Evolutionary conservation across 2,888 invertebrate genomes (phyloP).

Genomic region (Dynastes grantii): DNA sequence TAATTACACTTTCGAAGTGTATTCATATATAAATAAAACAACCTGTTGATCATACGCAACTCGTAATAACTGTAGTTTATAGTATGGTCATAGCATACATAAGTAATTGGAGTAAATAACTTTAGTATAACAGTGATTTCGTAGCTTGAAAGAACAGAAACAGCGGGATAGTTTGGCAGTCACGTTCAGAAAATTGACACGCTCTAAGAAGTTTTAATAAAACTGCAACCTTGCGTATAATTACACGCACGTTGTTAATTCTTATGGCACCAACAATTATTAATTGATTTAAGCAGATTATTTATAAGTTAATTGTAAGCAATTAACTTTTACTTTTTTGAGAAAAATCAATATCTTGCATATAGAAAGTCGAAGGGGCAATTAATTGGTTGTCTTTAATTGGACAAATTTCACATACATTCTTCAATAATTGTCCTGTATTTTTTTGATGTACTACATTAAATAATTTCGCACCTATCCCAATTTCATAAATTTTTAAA

Average conservation of each 20-base stretch:
- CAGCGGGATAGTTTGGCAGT: neutral
- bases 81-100: neutral
- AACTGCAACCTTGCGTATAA: too few relatives aligned
- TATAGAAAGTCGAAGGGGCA: neutral
- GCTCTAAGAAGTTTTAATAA: too few relatives aligned
- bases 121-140: neutral
- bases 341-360: neutral
- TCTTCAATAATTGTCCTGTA: neutral
- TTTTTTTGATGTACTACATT: neutral
- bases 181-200: too few relatives aligned
- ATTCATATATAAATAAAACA: too few relatives aligned
- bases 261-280: too few relatives aligned
- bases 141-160: neutral
- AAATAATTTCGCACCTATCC: neutral
- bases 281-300: too few relatives aligned
- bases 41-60: neutral
- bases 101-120: constrained; percentile 26
- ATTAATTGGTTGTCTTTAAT: neutral
- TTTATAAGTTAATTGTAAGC: neutral
- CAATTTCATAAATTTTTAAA: neutral
- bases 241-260: too few relatives aligned
- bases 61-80: constrained; percentile 8
- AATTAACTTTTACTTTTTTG: constrained; percentile 1
- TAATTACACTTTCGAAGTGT: neutral
- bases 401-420: neutral